Conservation (phyloP, 2,888 invertebrate genomes). For the Ophion obscuratus region DNA sequence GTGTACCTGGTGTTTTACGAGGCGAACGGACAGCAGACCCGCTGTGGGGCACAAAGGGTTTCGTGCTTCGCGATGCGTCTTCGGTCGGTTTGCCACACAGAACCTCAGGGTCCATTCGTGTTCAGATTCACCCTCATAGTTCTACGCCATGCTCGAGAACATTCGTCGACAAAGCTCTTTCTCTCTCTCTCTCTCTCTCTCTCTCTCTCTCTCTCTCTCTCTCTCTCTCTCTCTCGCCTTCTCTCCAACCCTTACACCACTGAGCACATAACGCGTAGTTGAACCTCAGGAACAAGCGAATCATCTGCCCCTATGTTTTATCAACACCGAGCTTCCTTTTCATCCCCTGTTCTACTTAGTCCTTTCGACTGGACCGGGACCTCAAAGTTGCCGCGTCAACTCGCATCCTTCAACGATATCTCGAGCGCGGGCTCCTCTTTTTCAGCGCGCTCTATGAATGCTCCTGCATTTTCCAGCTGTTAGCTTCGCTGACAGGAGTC, state of each 20-base stretch:
- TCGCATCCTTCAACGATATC: slow-evolving; percentile 47
- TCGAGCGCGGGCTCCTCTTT: slow-evolving; percentile 10
- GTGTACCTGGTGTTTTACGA: slow-evolving; percentile 50
- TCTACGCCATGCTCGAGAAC: slow-evolving; percentile 57
- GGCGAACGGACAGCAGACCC: slow-evolving; percentile 6
- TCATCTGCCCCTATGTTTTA: slow-evolving; percentile 54
- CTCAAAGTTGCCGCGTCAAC: slow-evolving; percentile 54
- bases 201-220: too few species aligned
- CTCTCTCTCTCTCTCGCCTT: slow-evolving; percentile 1
- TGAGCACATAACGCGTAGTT: slow-evolving; percentile 35
- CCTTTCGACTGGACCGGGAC: slow-evolving; percentile 16
- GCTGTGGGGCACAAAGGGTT: slow-evolving; percentile 47
- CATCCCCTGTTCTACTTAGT: slow-evolving; percentile 6
- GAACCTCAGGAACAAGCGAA: slow-evolving; percentile 34
- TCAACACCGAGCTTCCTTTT: slow-evolving; percentile 37
- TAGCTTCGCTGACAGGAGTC: slow-evolving; percentile 3
- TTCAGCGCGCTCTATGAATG: background rate
- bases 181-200: too few species aligned
- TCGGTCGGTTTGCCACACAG: slow-evolving; percentile 56
- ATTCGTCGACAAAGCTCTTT: slow-evolving; percentile 32
- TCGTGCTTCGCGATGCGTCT: slow-evolving; percentile 58
- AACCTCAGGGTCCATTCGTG: slow-evolving; percentile 59
- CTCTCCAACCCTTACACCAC: slow-evolving; percentile 47
- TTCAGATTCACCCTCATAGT: slow-evolving; percentile 60
- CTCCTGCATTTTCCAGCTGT: background rate